Conservation (phyloP, 2,797 vertebrate species). For the Capromys pilorides region DNA sequence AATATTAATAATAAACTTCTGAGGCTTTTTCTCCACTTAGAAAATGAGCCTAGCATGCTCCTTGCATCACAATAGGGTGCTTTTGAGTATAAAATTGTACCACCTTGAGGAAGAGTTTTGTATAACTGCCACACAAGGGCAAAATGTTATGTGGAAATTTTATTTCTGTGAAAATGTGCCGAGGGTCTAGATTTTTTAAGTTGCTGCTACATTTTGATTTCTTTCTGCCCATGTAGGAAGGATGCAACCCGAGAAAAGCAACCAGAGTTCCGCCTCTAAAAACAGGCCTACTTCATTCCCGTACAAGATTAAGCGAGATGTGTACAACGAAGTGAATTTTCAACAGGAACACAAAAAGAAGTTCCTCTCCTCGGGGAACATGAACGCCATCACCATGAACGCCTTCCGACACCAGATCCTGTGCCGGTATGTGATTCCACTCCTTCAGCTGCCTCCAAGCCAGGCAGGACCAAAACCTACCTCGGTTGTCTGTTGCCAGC, state of each 20-base stretch:
- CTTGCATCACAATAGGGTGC: neutral
- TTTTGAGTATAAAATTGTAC: constrained; percentile 4
- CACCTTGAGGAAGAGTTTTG: neutral
- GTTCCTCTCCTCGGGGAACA: neutral
- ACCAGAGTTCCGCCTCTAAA: neutral
- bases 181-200: neutral
- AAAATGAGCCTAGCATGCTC: neutral
- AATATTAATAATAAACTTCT: too few species aligned
- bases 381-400: constrained; percentile 34
- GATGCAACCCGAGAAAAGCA: constrained; percentile 44
- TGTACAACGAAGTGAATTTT: constrained; percentile 83
- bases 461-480: neutral
- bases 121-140: neutral
- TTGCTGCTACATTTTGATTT: neutral
- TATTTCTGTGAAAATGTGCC: neutral
- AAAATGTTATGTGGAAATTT: neutral
- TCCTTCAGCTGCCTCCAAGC: neutral
- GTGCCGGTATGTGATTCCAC: constrained; percentile 67
- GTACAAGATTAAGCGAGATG: constrained; percentile 63
- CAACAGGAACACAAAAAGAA: constrained; percentile 76
- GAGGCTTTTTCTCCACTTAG: neutral
- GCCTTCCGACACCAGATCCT: constrained; percentile 58
- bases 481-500: neutral
- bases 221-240: constrained; percentile 48
- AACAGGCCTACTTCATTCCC: neutral